phyloP scores from a whole-genome alignment of 2,888 invertebrate species.

The Dorcus parallelipipedus region DNA sequence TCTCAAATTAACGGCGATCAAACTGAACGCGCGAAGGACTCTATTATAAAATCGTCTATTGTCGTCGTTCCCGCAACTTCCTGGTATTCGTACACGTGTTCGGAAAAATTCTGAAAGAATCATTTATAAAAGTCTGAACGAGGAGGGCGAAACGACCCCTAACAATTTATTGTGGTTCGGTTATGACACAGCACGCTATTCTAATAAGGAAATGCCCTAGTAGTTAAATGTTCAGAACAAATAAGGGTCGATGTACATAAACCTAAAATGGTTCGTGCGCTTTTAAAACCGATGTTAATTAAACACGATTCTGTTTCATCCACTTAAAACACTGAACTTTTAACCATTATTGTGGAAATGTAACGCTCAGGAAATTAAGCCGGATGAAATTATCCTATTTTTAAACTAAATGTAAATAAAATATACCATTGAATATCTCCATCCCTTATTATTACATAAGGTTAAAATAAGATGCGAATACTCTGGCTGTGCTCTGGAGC shows the following conservation, averaged over 20 bases:
- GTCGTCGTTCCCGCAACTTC: not conserved
- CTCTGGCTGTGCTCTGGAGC: no score
- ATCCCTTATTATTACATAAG: no score
- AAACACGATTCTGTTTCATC: not conserved
- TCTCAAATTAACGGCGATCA: no score
- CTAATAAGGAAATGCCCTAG: slow-evolving; percentile 31
- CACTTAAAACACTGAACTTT: no score
- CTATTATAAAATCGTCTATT: not conserved
- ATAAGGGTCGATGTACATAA: slow-evolving; percentile 13
- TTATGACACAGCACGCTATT: slow-evolving; percentile 26
- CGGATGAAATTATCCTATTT: no score
- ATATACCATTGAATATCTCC: no score
- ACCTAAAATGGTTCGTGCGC: not conserved
- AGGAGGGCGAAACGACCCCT: slow-evolving; percentile 21
- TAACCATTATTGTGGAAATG: no score
- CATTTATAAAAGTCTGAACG: slow-evolving; percentile 13
- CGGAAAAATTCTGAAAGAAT: slow-evolving; percentile 15
- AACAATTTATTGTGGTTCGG: slow-evolving; percentile 24
- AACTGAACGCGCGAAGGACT: no score
- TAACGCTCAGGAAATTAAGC: no score
- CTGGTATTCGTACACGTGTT: slow-evolving; percentile 8
- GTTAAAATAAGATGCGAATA: no score
- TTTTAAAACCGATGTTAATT: not conserved
- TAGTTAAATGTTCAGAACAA: slow-evolving; percentile 25
- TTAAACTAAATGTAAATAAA: no score